phyloP scores from a whole-genome alignment of 2,113 vertebrate species.

The Gobius niger region DNA sequence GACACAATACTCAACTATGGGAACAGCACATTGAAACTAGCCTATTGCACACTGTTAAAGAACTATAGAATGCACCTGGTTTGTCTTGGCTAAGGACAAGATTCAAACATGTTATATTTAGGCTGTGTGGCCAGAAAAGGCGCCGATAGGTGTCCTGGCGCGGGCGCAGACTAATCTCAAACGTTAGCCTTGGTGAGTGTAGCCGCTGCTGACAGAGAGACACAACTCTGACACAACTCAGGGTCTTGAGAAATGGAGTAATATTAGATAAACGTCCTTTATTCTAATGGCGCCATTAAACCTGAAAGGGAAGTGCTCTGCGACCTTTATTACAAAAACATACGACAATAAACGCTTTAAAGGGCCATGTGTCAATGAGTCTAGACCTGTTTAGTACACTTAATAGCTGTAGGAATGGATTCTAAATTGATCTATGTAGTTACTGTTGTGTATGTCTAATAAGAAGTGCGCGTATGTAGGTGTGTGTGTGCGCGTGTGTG shows the following conservation, averaged over 20 bases:
- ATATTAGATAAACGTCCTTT: constrained; percentile 11
- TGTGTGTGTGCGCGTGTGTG: background rate
- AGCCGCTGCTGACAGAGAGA: no score
- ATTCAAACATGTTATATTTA: no score
- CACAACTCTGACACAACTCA: no score
- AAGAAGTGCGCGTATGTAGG: background rate
- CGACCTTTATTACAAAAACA: constrained; percentile 36
- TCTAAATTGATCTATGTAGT: constrained; percentile 9
- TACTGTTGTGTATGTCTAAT: background rate
- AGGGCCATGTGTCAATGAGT: constrained; percentile 22
- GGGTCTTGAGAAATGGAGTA: background rate
- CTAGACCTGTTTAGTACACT: constrained; percentile 14
- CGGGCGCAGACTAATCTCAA: no score
- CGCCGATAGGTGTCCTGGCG: no score
- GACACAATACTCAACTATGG: no score
- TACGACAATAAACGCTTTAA: constrained; percentile 18
- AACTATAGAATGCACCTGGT: background rate
- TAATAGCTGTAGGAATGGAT: background rate
- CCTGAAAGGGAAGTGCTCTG: background rate
- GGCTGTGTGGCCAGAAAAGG: no score
- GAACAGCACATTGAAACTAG: background rate
- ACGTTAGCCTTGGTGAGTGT: no score
- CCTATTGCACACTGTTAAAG: constrained; percentile 24
- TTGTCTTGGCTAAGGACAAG: no score
- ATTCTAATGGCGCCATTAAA: constrained; percentile 33